These are phyloP conservation scores for Agrypnus murinus DNA, from an alignment of 2,888 invertebrate species.

Conservation along the genomic window DNA sequence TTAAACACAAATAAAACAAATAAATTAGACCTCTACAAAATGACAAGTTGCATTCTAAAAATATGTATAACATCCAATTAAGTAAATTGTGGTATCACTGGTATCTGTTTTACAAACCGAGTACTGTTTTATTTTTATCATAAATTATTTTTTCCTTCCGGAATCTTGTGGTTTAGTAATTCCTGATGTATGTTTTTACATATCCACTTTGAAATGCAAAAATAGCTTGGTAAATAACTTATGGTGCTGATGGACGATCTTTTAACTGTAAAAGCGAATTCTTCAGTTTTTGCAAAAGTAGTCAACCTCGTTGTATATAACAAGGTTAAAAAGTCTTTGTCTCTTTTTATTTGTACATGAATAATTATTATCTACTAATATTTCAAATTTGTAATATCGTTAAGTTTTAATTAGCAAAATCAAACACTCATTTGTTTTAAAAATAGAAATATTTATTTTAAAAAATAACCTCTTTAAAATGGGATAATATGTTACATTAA, in stretches of 20 bases:
- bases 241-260: not conserved
- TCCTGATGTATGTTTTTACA: not conserved
- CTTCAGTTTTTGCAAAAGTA: not conserved
- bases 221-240: not conserved
- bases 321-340: not conserved
- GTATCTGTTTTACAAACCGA: not conserved
- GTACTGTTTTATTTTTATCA: not conserved
- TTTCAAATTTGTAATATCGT: too few relatives aligned
- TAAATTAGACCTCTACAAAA: too few relatives aligned
- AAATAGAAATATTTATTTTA: too few relatives aligned
- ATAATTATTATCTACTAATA: too few relatives aligned
- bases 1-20: too few relatives aligned
- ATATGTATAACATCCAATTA: too few relatives aligned
- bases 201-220: not conserved
- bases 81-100: too few relatives aligned
- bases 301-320: not conserved
- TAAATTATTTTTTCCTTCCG: not conserved
- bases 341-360: not conserved
- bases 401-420: too few relatives aligned
- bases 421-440: too few relatives aligned
- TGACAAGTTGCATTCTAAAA: too few relatives aligned
- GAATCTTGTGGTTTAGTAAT: not conserved
- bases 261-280: not conserved
- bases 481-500: too few relatives aligned
- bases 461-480: too few relatives aligned